Percentiles rank a stretch among this genome's conserved stretches.
Evolutionary conservation across 2,888 invertebrate species (phyloP).

Genomic region (Torymus tubicola): DNA sequence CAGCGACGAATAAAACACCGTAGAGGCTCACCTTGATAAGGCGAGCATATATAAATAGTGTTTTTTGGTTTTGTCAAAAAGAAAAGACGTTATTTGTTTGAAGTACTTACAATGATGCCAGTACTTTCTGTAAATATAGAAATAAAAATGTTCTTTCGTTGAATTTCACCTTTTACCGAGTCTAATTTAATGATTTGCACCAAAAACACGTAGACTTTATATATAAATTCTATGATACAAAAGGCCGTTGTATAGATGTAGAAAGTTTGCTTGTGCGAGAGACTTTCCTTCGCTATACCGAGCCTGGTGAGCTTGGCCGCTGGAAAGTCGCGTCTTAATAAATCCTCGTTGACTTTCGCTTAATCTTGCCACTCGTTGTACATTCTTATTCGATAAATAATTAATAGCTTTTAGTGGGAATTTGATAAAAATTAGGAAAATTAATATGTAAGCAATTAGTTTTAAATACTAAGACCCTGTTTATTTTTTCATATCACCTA

Average conservation of each 20-base stretch:
- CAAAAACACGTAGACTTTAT: constrained; percentile 16
- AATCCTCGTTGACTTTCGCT: constrained; percentile 46
- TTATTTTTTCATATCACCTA: constrained; percentile 33
- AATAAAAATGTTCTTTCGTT: constrained; percentile 47
- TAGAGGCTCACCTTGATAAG: background rate
- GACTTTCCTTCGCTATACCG: constrained; percentile 43
- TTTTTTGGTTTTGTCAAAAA: constrained; percentile 10
- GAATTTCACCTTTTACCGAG: constrained; percentile 17
- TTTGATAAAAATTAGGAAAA: constrained; percentile 6
- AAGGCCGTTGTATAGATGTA: constrained; percentile 9
- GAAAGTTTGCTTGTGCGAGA: constrained; percentile 46
- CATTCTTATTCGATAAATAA: background rate
- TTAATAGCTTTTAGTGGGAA: background rate
- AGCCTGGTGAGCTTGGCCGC: constrained; percentile 22
- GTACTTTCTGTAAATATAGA: constrained; percentile 52
- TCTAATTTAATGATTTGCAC: constrained; percentile 22
- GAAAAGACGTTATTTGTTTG: constrained; percentile 32
- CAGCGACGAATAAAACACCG: background rate
- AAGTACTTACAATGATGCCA: constrained; percentile 42
- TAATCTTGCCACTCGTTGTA: constrained; percentile 19
- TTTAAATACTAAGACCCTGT: constrained; percentile 36
- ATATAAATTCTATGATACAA: constrained; percentile 27
- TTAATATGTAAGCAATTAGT: background rate
- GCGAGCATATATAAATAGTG: background rate
- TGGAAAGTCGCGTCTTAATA: constrained; percentile 49